Evolutionary conservation across 2,888 invertebrate species (phyloP), one percentile per base, ranked within the genome.

Genomic region (Acleris literana): DNA sequence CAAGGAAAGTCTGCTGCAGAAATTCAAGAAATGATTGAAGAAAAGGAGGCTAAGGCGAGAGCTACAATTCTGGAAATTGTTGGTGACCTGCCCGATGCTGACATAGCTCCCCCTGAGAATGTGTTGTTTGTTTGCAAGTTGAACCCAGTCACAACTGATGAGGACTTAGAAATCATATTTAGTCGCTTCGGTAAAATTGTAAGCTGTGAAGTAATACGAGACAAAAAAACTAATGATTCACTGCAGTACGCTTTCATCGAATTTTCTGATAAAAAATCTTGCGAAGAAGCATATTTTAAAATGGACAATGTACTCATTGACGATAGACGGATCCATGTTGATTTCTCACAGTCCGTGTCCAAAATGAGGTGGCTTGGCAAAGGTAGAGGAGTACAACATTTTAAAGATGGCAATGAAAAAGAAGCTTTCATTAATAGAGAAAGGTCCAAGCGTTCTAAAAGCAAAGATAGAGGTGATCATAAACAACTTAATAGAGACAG

Each of bases 261-360:
- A 86, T 99, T 99, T 93, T 97, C 96, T 70, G 96, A 98, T 61
- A 95, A 95, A 71, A 97, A 97, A 78, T 94, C 97, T 0, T 99
- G 99, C 89, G 99, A 99, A 90, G 97, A 97, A 76, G 99, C 99
- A 1, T 99, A 97, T 87, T 99, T 99, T 80, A 99, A 99, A 93
- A 99, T 99, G 99, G 99, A 99, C 84, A 99, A 99, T 93, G 99
- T 99, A 0, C 92, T 99, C 6, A 99, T 99, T 76, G 99, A 99
- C 89, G 99, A 99, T 83, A 93, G 99, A 29, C 94, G 99, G 71
- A 99, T 99, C 79, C 99, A 99, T 90, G 99, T 99, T 0, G 99
- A 99, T 88, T 99, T 99, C 92, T 99, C 99, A 71, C 99, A 99
- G 85, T 99, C 99, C 57, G 99, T 99, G 0, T 96, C 99, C 2